Evolutionary conservation across 2,888 invertebrate species (phyloP), one percentile per base, ranked within the genome.

Genomic region (Lathronympha strigana): DNA sequence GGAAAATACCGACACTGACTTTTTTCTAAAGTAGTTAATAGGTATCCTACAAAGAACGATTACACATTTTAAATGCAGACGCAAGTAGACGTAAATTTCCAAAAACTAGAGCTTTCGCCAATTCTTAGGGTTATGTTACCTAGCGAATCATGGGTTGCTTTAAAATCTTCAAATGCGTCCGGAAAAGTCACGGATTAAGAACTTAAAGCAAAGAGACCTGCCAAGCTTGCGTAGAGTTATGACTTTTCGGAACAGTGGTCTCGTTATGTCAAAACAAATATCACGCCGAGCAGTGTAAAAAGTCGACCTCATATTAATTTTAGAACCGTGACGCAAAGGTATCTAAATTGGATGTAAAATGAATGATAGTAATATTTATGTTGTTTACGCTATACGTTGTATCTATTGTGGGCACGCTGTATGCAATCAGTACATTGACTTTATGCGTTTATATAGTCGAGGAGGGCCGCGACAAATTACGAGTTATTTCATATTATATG

Each of bases 381-480:
- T 53, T 60, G 60, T 66, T 66, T 53, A 66, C 64, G 64, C 64
- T 47, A 40, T 47, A 31, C 15, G 43, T 58, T 60, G 53, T 60
- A 43, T 60, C 64, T 61, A 40, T 61, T 61, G 66, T 55, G 28
- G 45, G 28, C 43, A 31, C 57, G 28, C 21, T 57, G 13, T n/a
- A 31, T 28, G 43, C 25, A 57, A n/a, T 17, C 57, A 57, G 57
- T 57, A 31, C 31, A 15, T 21, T 57, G 43, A 45, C 57, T 57
- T 21, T 2, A 21, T 19, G 28, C 5, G 19, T 2, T 28, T 40
- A 40, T 17, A 17, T 19, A 5, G 17, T 47, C 9, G 31, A 8
- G 31, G 9, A 8, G 31, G 31, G 31, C 1, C 31, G 9, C 1
- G 11, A 33, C 25, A n/a, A n/a, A n/a, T n/a, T n/a, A n/a, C n/a